Evolutionary conservation across 2,797 vertebrate genomes (phyloP).

Genomic region (Gephyroberyx darwinii): DNA sequence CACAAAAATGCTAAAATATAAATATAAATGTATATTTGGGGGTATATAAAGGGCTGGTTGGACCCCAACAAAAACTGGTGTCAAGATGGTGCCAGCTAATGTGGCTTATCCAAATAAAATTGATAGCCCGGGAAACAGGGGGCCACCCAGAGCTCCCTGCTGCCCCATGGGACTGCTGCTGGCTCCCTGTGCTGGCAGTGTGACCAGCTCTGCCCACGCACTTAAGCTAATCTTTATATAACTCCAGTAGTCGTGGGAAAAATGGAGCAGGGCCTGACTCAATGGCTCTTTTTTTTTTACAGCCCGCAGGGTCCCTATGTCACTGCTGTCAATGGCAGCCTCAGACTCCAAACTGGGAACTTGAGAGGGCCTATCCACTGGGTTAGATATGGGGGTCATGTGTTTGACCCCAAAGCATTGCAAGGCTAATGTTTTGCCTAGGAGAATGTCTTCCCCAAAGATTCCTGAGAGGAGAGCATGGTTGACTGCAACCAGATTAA

Average conservation of each 20-base stretch:
- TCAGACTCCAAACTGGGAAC: constrained; percentile 41
- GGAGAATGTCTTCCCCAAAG: constrained; percentile 38
- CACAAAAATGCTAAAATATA: too few species aligned
- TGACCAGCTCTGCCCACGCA: constrained; percentile 67
- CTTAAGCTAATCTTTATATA: constrained; percentile 78
- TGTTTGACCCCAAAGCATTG: constrained; percentile 32
- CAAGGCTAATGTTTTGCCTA: constrained; percentile 32
- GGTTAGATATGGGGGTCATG: constrained; percentile 31
- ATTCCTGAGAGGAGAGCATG: constrained; percentile 28
- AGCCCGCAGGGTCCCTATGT: constrained; percentile 59
- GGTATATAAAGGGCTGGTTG: not conserved
- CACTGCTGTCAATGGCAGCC: constrained; percentile 45
- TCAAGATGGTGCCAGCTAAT: constrained; percentile 2
- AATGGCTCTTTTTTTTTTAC: constrained; percentile 22
- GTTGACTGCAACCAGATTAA: constrained; percentile 42
- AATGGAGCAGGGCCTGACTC: constrained; percentile 58
- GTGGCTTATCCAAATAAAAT: constrained; percentile 16
- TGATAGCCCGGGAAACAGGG: constrained; percentile 29
- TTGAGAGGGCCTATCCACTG: constrained; percentile 8
- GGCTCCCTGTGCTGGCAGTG: constrained; percentile 48
- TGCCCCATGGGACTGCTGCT: constrained; percentile 53
- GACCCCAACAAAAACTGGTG: constrained; percentile 1
- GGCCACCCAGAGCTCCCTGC: constrained; percentile 56
- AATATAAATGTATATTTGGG: too few species aligned
- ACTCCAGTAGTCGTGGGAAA: constrained; percentile 80